Conservation (phyloP, 2,113 vertebrate genomes). For the Takifugu bimaculatus region DNA sequence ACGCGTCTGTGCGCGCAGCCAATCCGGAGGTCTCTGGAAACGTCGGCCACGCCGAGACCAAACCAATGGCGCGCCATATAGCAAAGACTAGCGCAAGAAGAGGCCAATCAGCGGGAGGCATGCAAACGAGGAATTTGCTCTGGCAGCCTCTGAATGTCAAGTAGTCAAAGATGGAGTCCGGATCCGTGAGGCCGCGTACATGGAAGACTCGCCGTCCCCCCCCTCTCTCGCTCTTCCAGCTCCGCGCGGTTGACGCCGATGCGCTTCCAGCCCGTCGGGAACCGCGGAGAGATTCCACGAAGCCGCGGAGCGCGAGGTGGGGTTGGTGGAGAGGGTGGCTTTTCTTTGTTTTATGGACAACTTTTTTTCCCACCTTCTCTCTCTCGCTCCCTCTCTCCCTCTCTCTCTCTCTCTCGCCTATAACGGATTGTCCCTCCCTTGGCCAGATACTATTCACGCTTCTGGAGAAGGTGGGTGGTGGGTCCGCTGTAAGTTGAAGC, state of each 20-base stretch:
- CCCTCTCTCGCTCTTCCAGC: not conserved
- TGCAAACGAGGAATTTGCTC: conserved; percentile 86
- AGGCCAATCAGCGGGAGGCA: conserved; percentile 79
- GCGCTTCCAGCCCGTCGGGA: conserved; percentile 18
- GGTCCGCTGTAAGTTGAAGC: conserved; percentile 65
- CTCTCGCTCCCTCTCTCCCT: not conserved
- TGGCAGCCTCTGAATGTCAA: conserved; percentile 94
- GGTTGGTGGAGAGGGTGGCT: conserved; percentile 52
- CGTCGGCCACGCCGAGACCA: conserved; percentile 72
- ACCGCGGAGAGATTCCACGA: conserved; percentile 30
- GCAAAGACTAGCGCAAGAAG: conserved; percentile 85
- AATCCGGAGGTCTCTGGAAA: conserved; percentile 63
- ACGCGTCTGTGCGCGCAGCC: conserved; percentile 62
- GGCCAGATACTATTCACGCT: conserved; percentile 77
- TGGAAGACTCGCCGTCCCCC: conserved; percentile 60
- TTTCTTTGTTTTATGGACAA: conserved; percentile 71
- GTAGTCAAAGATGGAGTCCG: conserved; percentile 97
- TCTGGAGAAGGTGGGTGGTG: conserved; percentile 52
- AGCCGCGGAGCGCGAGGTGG: conserved; percentile 31
- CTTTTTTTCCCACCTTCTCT: conserved; percentile 56
- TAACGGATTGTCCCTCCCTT: conserved; percentile 76
- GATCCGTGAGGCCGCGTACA: conserved; percentile 82
- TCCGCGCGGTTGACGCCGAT: conserved; percentile 11
- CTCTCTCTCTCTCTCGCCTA: conserved; percentile 21
- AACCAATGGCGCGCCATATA: conserved; percentile 76